Conservation (phyloP, 2,797 vertebrate species). For the Coilia nasus region DNA sequence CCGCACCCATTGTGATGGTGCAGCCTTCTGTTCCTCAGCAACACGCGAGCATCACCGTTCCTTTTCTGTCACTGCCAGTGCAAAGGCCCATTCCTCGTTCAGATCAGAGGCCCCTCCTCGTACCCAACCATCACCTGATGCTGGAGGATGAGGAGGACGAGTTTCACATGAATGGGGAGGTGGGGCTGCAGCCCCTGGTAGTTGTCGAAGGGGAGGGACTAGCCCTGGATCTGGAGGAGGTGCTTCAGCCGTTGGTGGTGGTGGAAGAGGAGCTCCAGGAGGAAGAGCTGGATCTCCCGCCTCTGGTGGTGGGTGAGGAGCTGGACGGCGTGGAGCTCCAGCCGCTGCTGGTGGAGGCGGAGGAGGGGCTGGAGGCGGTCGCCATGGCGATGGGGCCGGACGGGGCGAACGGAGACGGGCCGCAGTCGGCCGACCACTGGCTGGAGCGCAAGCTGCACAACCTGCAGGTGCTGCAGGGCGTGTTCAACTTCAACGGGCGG, state of each 20-base stretch:
- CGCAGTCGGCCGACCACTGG: constrained; percentile 66
- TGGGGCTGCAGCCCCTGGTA: not conserved
- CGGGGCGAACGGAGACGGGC: not conserved
- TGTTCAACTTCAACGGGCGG: constrained; percentile 84
- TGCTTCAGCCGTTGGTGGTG: not conserved
- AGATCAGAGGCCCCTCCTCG: constrained; percentile 61
- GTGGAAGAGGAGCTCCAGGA: not conserved
- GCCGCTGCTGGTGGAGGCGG: not conserved
- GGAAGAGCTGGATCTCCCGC: constrained; percentile 62
- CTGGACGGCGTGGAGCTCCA: constrained; percentile 11
- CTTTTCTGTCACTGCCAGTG: not conserved
- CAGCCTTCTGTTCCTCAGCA: constrained; percentile 54
- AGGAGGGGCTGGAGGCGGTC: not conserved
- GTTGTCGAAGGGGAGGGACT: not conserved
- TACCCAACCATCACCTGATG: constrained; percentile 75
- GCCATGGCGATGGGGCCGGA: not conserved
- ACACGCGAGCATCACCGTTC: not conserved
- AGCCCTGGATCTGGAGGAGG: not conserved
- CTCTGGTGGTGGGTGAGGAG: not conserved
- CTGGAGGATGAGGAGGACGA: not conserved
- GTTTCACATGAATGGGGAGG: not conserved
- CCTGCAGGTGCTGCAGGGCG: constrained; percentile 82
- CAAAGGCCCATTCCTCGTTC: constrained; percentile 51
- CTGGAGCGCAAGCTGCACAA: constrained; percentile 85
- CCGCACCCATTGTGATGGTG: constrained; percentile 73